A percentile compares a stretch with the other conserved stretches of the same genome.
Evolutionary conservation across 2,113 vertebrate genomes (phyloP).

Genomic region (Atrichornis clamosus): DNA sequence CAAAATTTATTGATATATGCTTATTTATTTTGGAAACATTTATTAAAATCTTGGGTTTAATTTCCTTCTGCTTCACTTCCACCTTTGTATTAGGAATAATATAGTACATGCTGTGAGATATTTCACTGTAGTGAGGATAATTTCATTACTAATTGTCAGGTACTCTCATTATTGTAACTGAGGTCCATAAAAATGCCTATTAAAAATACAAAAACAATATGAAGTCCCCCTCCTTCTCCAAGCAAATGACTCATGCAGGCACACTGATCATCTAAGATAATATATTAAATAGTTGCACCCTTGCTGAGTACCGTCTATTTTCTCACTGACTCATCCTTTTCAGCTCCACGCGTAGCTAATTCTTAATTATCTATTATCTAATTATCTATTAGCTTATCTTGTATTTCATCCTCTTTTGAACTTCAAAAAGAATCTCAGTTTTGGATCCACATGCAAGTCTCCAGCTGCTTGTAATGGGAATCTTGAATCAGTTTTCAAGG

Average conservation of each 20-base stretch:
- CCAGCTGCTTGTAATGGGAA: neutral
- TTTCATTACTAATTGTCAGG: slow-evolving; percentile 61
- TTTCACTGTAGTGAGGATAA: slow-evolving; percentile 52
- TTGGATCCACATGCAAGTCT: neutral
- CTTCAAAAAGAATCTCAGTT: neutral
- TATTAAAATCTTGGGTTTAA: neutral
- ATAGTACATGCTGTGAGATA: slow-evolving; percentile 46
- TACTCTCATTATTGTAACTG: slow-evolving; percentile 53
- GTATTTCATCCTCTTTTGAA: slow-evolving; percentile 35
- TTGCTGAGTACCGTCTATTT: slow-evolving; percentile 18
- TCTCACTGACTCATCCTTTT: slow-evolving; percentile 44
- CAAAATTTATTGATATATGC: neutral
- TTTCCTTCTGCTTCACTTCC: slow-evolving; percentile 19
- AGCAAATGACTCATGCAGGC: slow-evolving; percentile 44
- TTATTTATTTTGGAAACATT: slow-evolving; percentile 37
- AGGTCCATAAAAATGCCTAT: slow-evolving; percentile 49
- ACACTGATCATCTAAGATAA: slow-evolving; percentile 40
- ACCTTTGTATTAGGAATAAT: slow-evolving; percentile 25
- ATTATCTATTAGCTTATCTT: slow-evolving; percentile 48
- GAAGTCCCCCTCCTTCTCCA: slow-evolving; percentile 19
- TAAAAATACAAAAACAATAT: slow-evolving; percentile 52
- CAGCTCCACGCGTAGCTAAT: slow-evolving; percentile 18
- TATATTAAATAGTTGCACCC: slow-evolving; percentile 7
- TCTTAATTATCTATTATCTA: slow-evolving; percentile 57
- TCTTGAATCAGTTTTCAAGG: neutral